phyloP scores from a whole-genome alignment of 2,797 vertebrate species.

The Lophotriccus pileatus region DNA sequence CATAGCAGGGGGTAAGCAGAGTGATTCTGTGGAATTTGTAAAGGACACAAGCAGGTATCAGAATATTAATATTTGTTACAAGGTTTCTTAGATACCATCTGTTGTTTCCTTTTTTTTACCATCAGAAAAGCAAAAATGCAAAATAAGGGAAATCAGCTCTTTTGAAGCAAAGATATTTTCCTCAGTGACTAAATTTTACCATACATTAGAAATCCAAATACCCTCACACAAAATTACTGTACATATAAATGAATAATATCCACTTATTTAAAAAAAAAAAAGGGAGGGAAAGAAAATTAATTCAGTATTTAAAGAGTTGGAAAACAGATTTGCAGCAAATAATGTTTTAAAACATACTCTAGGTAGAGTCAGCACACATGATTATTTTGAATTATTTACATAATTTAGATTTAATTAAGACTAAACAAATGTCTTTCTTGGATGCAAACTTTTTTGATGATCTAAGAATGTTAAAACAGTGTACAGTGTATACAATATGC shows the following conservation, averaged over 20 bases:
- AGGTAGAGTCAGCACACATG: background rate
- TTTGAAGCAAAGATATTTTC: background rate
- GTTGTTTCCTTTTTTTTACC: background rate
- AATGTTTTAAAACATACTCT: background rate
- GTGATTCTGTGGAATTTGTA: background rate
- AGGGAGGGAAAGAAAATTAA: background rate
- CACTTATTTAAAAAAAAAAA: background rate
- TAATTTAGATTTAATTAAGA: background rate
- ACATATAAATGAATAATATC: background rate
- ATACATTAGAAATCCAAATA: background rate
- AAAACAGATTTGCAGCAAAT: background rate
- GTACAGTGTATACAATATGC: background rate
- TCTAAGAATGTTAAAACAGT: background rate
- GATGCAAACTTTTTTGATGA: background rate
- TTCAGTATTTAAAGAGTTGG: background rate
- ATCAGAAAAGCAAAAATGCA: background rate
- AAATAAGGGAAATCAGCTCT: background rate
- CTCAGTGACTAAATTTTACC: background rate
- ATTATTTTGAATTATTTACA: background rate
- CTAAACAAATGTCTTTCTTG: background rate
- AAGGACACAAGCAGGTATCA: background rate
- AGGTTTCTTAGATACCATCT: background rate
- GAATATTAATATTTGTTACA: background rate
- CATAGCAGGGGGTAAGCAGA: background rate
- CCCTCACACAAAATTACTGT: background rate